Evolutionary conservation across 2,888 invertebrate species (phyloP).

Genomic region (Allophyes oxyacanthae): DNA sequence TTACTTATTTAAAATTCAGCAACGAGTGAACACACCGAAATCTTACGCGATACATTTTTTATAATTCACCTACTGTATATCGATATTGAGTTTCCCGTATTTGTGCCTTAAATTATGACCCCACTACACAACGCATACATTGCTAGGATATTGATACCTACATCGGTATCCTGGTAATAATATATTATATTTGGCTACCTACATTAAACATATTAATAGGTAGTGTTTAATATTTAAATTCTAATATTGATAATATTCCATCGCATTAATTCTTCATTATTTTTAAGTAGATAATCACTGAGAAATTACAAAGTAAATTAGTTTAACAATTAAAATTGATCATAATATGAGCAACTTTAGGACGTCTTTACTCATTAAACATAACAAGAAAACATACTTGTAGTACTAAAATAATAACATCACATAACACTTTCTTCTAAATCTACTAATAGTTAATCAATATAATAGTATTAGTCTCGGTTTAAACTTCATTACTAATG

Average conservation of each 20-base stretch:
- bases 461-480: too few relatives aligned
- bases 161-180: conserved; percentile 26
- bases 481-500: too few relatives aligned
- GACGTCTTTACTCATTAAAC: conserved; percentile 11
- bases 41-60: conserved; percentile 34
- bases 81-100: conserved; percentile 29
- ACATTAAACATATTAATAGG: conserved; percentile 31
- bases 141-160: conserved; percentile 30
- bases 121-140: conserved; percentile 26
- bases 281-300: conserved; percentile 17
- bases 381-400: conserved; percentile 1
- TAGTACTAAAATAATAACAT: conserved; percentile 16
- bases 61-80: conserved; percentile 22
- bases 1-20: conserved; percentile 15
- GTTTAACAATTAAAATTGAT: conserved; percentile 7
- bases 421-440: neutral
- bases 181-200: conserved; percentile 42
- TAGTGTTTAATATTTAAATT: conserved; percentile 32
- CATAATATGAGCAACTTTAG: conserved; percentile 37
- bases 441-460: too few relatives aligned
- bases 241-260: conserved; percentile 52
- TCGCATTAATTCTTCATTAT: conserved; percentile 39
- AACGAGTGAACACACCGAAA: conserved; percentile 39
- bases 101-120: conserved; percentile 28
- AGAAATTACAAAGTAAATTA: neutral